Evolutionary conservation across 2,797 vertebrate species (phyloP), one percentile per base, ranked within the genome.

Genomic region (Arremon brunneinucha): DNA sequence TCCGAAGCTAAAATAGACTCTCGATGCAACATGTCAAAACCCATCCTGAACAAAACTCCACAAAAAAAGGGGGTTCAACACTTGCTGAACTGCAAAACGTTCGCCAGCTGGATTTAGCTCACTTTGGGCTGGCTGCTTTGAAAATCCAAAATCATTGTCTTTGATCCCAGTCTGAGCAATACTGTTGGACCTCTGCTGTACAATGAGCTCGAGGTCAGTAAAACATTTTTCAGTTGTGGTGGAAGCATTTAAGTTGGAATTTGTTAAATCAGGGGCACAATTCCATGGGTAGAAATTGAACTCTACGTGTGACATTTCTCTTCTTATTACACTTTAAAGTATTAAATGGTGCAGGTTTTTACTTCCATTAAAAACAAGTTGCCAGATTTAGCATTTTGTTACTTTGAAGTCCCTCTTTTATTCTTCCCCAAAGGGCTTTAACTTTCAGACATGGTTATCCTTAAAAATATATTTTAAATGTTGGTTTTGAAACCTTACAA

Each of bases 321-420:
- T 87, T 94, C 91, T 96, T 95, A 89, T 94, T 96, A 84, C 87
- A 87, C 75, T 91, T 95, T 59, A 85, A 90, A 92, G 85, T 77
- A 87, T 89, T 95, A 93, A 94, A 94, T 93, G 0, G 22, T 81
- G 57, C 69, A 94, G 80, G 82, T 90, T 94, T 92, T 93, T 79
- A 30, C 83, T 96, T 97, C 95, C 94, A 97, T 94, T 95, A 93
- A 97, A 96, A 97, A 96, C 81, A 97, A 95, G 81, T 89, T 83
- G 90, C 90, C 93, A 97, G 88, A 87, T 95, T 96, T 95, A 93
- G 80, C 74, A 76, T 95, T 93, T 94, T 94, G 80, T 70, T 94
- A n/a, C 96, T 97, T 97, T 96, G 97, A 97, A 95, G 94, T 95
- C 41, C 39, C 87, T 81, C 83, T 94, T 94, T 95, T 91, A 95